A percentile compares a stretch with the other conserved stretches of the same genome.
Conservation (phyloP, 2,797 vertebrate species). For the Sebastes oblongus region DNA sequence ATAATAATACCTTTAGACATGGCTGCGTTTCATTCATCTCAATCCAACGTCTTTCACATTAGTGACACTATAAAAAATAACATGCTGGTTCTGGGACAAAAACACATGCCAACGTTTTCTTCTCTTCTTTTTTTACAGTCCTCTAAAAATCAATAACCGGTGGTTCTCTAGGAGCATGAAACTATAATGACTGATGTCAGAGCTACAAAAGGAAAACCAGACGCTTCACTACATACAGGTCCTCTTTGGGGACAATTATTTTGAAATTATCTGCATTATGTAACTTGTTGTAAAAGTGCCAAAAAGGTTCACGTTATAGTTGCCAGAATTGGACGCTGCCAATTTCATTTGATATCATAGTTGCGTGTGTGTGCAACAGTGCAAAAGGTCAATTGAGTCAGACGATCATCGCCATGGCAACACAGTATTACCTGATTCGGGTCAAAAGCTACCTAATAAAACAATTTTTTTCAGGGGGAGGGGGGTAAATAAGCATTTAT, state of each 20-base stretch:
- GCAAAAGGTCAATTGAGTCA: conserved; percentile 58
- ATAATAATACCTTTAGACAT: conserved; percentile 23
- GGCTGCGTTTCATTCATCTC: conserved; percentile 22
- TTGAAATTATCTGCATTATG: background rate
- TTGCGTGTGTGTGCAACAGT: conserved; percentile 43
- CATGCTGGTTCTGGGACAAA: conserved; percentile 44
- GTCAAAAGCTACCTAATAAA: conserved; percentile 37
- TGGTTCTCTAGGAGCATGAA: conserved; percentile 19
- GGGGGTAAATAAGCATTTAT: conserved; percentile 37
- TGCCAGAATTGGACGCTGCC: background rate
- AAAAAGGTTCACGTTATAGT: conserved; percentile 2
- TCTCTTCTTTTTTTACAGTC: background rate
- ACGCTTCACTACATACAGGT: background rate
- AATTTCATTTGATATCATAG: conserved; percentile 12
- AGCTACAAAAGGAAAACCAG: conserved; percentile 10
- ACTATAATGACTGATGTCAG: conserved; percentile 8
- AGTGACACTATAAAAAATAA: conserved; percentile 27
- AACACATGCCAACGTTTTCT: conserved; percentile 21
- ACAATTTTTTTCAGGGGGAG: background rate
- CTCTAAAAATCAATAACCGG: conserved; percentile 16
- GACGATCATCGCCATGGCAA: conserved; percentile 10
- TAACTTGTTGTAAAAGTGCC: conserved; percentile 19
- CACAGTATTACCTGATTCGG: conserved; percentile 17
- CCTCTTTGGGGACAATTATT: conserved; percentile 39
- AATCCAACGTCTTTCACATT: conserved; percentile 48